Base-by-base conservation (phyloP, 2,113 vertebrate genomes). In the Murina feae region DNA sequence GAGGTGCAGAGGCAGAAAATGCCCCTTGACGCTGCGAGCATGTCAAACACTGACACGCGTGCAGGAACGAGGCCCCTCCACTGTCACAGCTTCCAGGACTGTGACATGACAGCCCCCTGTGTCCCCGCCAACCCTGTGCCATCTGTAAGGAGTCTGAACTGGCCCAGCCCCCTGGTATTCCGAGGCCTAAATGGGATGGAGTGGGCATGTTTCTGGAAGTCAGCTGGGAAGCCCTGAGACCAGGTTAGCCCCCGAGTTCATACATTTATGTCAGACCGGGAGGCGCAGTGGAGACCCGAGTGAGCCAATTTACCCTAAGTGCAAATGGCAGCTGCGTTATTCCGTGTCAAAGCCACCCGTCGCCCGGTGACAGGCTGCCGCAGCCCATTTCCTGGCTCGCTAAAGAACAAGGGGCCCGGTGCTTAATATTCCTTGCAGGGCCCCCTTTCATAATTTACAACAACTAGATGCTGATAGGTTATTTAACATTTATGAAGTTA, bases 401-500 rank as follows among this genome's bases (percentile, higher is more conserved):
- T 98, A 98, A 98, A 98, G 98, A 98, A 98, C 98, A 98, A 98
- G 98, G 98, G 96, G 98, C 98, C 97, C 97, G 98, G 98, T 98
- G 98, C 99, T 99, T 99, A 99, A 99, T 99, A 99, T 99, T 99
- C 99, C 98, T 98, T 97, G 98, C 98, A 98, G 98, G 98, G 98
- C 98, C 98, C 98, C 98, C 99, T 99, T 99, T 99, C 99, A 99
- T 99, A 99, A 99, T 99, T 99, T 99, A 99, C 99, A 99, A 98
- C 99, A 99, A 99, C 99, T 99, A 99, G 99, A 99, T 99, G 99
- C 99, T 99, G 99, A 99, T 99, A 99, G 99, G 99, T 99, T 99
- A 99, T 99, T 99, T 99, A 99, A 99, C 99, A 99, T 99, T 99
- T 99, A 99, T 99, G 99, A 99, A 99, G 99, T 99, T 99, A 99